Percentiles rank a stretch among this genome's conserved stretches.
phyloP scores from a whole-genome alignment of 1,140 invertebrate genomes.

The Drosophila saltans region DNA sequence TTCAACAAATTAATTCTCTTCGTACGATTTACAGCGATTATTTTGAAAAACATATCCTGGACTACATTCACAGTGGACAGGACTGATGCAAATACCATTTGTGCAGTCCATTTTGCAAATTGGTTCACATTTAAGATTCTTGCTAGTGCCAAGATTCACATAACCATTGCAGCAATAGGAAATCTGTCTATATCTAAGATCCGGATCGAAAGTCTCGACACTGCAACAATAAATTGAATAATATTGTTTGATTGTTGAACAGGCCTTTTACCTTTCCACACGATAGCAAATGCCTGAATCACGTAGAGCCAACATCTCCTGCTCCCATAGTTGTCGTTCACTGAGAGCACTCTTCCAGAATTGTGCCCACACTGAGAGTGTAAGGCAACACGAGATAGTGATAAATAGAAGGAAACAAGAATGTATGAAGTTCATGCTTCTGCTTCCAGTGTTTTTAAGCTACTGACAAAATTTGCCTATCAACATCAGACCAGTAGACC shows the following conservation, averaged over 20 bases:
- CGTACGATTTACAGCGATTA: conserved; percentile 35
- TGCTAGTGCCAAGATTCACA: conserved; percentile 29
- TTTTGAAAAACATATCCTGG: conserved; percentile 48
- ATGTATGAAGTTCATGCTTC: conserved; percentile 12
- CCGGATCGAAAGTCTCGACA: conserved; percentile 52
- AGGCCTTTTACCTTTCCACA: conserved; percentile 21
- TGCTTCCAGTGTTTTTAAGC: conserved; percentile 33
- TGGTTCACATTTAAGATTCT: conserved; percentile 84
- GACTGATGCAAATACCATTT: conserved; percentile 85
- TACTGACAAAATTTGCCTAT: conserved; percentile 28
- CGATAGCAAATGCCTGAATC: conserved; percentile 56
- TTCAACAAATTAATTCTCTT: not conserved
- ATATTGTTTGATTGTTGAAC: no score
- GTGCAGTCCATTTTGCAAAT: conserved; percentile 85
- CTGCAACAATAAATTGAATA: conserved; percentile 30
- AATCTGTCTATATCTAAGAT: conserved; percentile 51
- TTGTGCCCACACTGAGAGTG: conserved; percentile 40
- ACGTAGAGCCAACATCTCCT: conserved; percentile 35
- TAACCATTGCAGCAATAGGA: conserved; percentile 74
- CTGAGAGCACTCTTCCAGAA: conserved; percentile 46
- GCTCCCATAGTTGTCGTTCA: conserved; percentile 29
- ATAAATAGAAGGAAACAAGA: conserved; percentile 12
- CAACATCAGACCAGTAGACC: not conserved
- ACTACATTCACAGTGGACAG: conserved; percentile 84
- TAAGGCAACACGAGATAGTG: conserved; percentile 18